Conservation (phyloP, 2,797 vertebrate species). For the Centroberyx gerrardi region DNA sequence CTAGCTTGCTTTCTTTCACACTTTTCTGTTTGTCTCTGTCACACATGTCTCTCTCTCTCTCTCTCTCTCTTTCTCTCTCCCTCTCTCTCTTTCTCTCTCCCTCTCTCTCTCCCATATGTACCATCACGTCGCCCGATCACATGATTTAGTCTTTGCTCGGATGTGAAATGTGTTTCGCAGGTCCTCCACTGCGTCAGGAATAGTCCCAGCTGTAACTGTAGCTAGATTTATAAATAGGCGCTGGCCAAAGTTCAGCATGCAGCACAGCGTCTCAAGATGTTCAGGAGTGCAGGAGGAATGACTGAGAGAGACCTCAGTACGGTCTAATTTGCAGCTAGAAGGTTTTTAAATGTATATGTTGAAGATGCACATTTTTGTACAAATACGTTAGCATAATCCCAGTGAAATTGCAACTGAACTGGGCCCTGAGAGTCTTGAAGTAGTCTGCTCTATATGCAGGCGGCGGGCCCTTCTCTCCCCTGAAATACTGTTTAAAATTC, state of each 20-base stretch:
- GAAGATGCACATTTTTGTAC: neutral
- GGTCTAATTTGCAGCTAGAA: slow-evolving; percentile 11
- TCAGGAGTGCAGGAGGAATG: slow-evolving; percentile 46
- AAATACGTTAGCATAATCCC: neutral
- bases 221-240: slow-evolving; percentile 81
- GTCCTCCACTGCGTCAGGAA: slow-evolving; percentile 71
- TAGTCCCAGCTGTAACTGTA: slow-evolving; percentile 81
- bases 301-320: slow-evolving; percentile 1
- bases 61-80: neutral
- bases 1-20: too few relatives aligned
- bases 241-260: slow-evolving; percentile 74
- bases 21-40: too few relatives aligned
- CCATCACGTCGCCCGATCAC: slow-evolving; percentile 47
- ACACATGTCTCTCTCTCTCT: neutral
- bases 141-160: slow-evolving; percentile 54
- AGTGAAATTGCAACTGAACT: neutral
- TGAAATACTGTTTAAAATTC: slow-evolving; percentile 1
- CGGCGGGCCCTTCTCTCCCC: neutral
- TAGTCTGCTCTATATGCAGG: too few relatives aligned
- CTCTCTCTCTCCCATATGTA: slow-evolving; percentile 33
- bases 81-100: neutral
- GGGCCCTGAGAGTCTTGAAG: too few relatives aligned
- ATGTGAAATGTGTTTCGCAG: slow-evolving; percentile 71
- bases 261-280: slow-evolving; percentile 62
- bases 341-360: neutral